Conservation (phyloP, 2,797 vertebrate species). For the Lacerta viridis region DNA sequence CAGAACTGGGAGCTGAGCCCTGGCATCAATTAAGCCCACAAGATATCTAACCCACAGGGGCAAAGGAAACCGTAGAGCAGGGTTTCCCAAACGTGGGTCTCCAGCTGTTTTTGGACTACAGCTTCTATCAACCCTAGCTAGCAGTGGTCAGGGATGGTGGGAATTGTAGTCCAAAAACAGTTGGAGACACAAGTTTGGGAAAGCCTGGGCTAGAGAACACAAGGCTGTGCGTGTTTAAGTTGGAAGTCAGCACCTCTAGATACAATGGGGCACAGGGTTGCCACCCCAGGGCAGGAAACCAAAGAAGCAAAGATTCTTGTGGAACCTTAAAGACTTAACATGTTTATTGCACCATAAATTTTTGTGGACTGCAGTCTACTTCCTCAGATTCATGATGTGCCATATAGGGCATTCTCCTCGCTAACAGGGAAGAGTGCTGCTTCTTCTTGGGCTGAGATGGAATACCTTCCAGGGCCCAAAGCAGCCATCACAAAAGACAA, state of each 20-base stretch:
- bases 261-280: neutral
- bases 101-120: neutral
- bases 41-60: neutral
- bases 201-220: neutral
- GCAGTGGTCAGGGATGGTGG: too few species aligned
- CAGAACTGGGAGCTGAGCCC: neutral
- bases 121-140: neutral
- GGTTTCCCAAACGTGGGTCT: too few species aligned
- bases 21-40: neutral
- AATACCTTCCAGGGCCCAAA: neutral
- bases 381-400: too few species aligned
- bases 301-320: too few species aligned
- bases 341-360: too few species aligned
- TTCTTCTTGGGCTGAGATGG: neutral
- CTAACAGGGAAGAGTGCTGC: neutral
- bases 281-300: too few species aligned
- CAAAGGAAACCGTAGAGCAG: neutral
- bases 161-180: too few species aligned
- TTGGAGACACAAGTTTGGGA: too few species aligned
- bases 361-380: too few species aligned
- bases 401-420: neutral
- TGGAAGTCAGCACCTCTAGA: neutral
- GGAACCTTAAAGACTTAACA: too few species aligned
- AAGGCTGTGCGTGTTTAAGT: neutral
- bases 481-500: neutral